Evolutionary conservation across 1,140 invertebrate species (phyloP), one percentile per base, ranked within the genome.

Genomic region (Zaprionus inermis): DNA sequence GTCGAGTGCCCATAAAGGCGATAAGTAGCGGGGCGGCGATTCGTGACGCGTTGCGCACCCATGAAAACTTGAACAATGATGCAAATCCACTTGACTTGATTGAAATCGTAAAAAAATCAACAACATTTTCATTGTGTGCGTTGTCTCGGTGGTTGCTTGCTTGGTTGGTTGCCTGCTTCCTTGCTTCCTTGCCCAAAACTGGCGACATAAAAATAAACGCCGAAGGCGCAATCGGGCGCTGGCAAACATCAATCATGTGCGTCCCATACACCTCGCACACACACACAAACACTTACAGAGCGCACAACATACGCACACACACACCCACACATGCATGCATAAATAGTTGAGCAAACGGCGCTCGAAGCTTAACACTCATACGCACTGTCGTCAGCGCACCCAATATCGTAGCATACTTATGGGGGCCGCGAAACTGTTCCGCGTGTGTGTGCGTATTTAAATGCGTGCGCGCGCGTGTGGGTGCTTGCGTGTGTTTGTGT

Each of bases 21-120:
- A 88, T 77, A 66, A 88, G 76, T 79, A 60, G 76, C 67, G 66
- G 63, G 66, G 68, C 16, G 60, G 68, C 51, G 54, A 67, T 41
- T 60, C 72, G 63, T 63, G 41, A 52, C 65, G 38, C 38, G 57
- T 54, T 60, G 57, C 64, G 56, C 67, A 61, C 51, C 61, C 75
- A 78, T 81, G 79, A 81, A 79, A 82, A 78, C 69, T 83, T 59
- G 73, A 86, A 70, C 65, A 68, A 65, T 76, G 79, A 81, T 84
- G 77, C 56, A 89, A 81, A 81, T 81, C 84, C 84, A 89, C 84
- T 89, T 84, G 80, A 78, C 80, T 89, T 89, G 84, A 89, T 89
- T 89, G 85, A 89, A 89, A 84, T 84, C 85, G 68, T 84, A 79
- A 79, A 56, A 76, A 64, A 66, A 78, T 63, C 68, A 79, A 72